Evolutionary conservation across 2,888 invertebrate species (phyloP).

Genomic region (Gandaritis pyraliata): DNA sequence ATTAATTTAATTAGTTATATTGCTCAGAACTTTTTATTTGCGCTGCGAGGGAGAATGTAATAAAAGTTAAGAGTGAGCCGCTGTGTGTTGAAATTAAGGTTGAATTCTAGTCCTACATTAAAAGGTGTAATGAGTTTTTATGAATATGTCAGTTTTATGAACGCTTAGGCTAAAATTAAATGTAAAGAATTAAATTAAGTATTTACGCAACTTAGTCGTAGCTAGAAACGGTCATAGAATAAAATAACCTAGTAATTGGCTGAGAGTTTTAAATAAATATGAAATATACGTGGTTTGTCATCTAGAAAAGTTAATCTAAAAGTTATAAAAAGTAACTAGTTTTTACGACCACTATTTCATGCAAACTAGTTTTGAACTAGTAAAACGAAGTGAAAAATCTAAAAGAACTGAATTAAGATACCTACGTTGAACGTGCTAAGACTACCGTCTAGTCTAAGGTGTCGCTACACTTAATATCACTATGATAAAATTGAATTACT

Average conservation of each 20-base stretch:
- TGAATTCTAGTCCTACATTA: conserved; percentile 8
- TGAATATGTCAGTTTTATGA: conserved; percentile 3
- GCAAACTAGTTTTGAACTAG: conserved; percentile 23
- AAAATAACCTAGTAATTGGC: no score
- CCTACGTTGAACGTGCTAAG: conserved; percentile 49
- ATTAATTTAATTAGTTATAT: conserved; percentile 62
- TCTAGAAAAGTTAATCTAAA: background rate
- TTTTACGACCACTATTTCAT: conserved; percentile 18
- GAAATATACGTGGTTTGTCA: background rate
- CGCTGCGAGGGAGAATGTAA: conserved; percentile 17
- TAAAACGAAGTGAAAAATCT: conserved; percentile 43
- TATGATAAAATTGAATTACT: conserved; percentile 71
- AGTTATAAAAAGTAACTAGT: no score
- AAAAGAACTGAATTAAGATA: conserved; percentile 48
- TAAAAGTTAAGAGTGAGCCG: conserved; percentile 20
- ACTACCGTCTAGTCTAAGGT: conserved; percentile 45
- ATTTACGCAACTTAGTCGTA: background rate
- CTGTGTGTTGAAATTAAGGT: conserved; percentile 27
- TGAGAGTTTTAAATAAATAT: no score
- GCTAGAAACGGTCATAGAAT: no score
- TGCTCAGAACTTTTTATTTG: conserved; percentile 37
- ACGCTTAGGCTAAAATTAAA: background rate
- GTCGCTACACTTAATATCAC: conserved; percentile 68
- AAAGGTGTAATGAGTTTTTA: conserved; percentile 11
- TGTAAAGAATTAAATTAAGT: background rate